phyloP scores from a whole-genome alignment of 2,797 vertebrate genomes.

The Octomys mimax region DNA sequence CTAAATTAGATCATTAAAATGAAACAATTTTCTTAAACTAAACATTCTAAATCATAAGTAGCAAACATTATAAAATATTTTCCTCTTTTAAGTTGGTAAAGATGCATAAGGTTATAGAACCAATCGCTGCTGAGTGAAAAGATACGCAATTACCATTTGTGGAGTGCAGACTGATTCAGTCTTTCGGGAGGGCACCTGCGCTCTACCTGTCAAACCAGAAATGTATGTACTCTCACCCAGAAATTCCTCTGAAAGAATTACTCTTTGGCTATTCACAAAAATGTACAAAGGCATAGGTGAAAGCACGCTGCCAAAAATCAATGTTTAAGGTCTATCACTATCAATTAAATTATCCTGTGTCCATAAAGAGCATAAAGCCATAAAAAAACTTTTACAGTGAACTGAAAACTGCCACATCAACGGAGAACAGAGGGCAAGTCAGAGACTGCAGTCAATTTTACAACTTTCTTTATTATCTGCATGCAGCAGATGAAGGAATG shows the following conservation, averaged over 20 bases:
- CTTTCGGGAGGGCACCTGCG: background rate
- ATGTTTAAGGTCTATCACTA: background rate
- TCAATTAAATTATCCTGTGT: background rate
- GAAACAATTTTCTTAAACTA: background rate
- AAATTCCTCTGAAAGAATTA: background rate
- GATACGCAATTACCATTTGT: background rate
- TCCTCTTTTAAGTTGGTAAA: background rate
- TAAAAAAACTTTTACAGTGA: background rate
- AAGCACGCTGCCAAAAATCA: background rate
- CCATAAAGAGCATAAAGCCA: background rate
- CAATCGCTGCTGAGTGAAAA: background rate
- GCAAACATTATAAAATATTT: conserved; percentile 43
- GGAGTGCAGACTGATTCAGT: background rate
- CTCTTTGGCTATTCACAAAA: background rate
- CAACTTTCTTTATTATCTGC: background rate
- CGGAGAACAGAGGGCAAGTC: background rate
- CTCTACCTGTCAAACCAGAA: background rate
- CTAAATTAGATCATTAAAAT: background rate
- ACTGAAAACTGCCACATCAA: background rate
- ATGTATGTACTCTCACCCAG: background rate
- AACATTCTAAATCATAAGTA: conserved; percentile 6
- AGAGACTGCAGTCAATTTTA: background rate
- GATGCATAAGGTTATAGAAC: background rate
- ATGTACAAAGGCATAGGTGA: background rate
- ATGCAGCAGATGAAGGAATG: background rate